Conservation (phyloP, 2,113 vertebrate species). For the Antidorcas marsupialis region DNA sequence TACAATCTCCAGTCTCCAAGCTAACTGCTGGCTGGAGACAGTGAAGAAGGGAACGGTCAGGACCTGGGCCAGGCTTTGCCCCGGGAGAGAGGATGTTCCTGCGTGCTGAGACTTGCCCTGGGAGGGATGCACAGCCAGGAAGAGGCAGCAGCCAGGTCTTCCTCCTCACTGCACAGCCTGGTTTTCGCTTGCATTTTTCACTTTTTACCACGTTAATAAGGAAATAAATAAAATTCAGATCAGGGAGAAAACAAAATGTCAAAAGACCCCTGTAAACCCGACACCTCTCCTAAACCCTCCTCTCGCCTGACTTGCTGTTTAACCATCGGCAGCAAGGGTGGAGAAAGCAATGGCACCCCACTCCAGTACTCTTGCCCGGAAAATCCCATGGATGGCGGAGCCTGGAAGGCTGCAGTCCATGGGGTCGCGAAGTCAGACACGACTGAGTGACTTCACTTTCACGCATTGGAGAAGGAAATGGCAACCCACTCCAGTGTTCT, state of each 20-base stretch:
- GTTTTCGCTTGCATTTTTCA: neutral
- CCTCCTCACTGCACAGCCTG: neutral
- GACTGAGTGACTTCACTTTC: no score
- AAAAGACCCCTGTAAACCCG: neutral
- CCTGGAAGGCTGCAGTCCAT: no score
- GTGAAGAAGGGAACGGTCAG: neutral
- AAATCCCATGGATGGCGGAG: no score
- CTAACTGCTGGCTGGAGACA: neutral
- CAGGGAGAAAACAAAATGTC: neutral
- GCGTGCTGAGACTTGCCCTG: accelerated
- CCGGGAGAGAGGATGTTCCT: neutral
- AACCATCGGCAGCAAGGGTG: accelerated
- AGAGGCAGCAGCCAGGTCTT: neutral
- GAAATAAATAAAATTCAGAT: neutral
- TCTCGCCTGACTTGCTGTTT: no score
- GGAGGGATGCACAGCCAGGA: neutral
- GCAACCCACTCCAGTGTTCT: no score
- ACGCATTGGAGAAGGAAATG: no score
- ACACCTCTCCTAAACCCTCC: neutral
- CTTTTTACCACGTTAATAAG: neutral
- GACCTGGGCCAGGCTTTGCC: neutral
- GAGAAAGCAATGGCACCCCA: no score
- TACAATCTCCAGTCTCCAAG: neutral
- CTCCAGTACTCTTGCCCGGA: no score
- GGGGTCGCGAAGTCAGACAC: no score